Evolutionary conservation across 92 coral and sea anemone species (phyloP).

Genomic region (Phenganax stokvisi): DNA sequence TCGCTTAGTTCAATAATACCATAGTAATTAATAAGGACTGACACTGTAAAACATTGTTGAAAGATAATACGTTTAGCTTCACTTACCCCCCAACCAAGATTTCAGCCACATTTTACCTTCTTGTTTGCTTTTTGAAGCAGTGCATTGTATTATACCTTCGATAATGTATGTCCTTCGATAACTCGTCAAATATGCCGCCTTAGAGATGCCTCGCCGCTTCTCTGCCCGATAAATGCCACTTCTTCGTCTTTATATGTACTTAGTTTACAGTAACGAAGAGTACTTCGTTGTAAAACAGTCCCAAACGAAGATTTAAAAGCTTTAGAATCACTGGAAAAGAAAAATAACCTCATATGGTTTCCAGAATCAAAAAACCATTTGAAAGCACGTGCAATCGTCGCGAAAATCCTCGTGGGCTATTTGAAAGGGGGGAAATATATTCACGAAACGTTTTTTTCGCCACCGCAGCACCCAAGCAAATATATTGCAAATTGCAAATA

Average conservation of each 20-base stretch:
- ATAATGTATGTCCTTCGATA: background rate
- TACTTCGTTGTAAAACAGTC: conserved; percentile 7
- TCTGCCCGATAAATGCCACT: conserved; percentile 7
- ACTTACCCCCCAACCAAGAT: background rate
- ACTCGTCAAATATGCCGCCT: background rate
- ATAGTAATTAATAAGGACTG: background rate
- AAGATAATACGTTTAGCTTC: background rate
- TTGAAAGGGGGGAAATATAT: too few species aligned
- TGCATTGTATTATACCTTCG: background rate
- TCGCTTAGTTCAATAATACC: too few species aligned
- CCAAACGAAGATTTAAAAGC: background rate
- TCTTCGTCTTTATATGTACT: background rate
- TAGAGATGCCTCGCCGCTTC: background rate
- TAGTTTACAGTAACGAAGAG: background rate
- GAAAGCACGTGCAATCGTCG: too few species aligned
- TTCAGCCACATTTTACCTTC: background rate
- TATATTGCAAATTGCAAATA: too few species aligned
- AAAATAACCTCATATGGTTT: background rate
- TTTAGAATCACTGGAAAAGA: background rate
- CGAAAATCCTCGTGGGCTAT: too few species aligned
- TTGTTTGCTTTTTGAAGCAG: conserved; percentile 11
- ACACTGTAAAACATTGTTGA: background rate
- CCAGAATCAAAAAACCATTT: too few species aligned
- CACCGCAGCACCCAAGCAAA: too few species aligned
- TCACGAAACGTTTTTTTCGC: too few species aligned